These are phyloP conservation scores for Chionomys nivalis DNA, from an alignment of 2,113 vertebrate genomes.

Conservation along the genomic window DNA sequence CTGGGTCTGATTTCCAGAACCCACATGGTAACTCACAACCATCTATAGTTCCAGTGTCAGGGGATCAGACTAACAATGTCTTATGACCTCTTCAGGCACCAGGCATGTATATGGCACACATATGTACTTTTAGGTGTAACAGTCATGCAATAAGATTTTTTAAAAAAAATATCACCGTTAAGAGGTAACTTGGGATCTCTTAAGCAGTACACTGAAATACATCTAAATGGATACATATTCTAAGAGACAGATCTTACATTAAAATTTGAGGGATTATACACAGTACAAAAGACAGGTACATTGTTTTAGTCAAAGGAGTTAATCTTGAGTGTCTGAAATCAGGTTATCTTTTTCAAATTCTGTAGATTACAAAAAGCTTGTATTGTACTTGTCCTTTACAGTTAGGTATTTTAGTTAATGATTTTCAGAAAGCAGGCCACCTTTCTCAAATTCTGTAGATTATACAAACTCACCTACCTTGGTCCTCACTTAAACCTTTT, in stretches of 20 bases:
- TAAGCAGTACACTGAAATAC: neutral
- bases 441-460: neutral
- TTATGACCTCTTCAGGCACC: neutral
- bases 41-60: neutral
- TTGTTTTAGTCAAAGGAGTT: neutral
- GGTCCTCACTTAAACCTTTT: neutral
- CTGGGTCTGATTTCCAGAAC: neutral
- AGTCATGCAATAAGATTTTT: neutral
- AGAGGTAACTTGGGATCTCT: neutral
- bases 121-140: neutral
- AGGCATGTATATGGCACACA: neutral
- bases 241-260: neutral
- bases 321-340: conserved; percentile 28
- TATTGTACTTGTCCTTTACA: neutral
- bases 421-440: conserved; percentile 9
- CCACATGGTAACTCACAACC: neutral
- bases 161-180: neutral
- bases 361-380: neutral
- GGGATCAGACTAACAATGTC: neutral
- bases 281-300: neutral
- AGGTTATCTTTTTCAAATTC: neutral
- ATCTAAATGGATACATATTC: neutral
- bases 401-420: conserved; percentile 28
- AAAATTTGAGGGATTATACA: conserved; percentile 12
- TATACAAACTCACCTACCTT: neutral